Evolutionary conservation across 2,888 invertebrate genomes (phyloP).

Genomic region (Drepana falcataria): DNA sequence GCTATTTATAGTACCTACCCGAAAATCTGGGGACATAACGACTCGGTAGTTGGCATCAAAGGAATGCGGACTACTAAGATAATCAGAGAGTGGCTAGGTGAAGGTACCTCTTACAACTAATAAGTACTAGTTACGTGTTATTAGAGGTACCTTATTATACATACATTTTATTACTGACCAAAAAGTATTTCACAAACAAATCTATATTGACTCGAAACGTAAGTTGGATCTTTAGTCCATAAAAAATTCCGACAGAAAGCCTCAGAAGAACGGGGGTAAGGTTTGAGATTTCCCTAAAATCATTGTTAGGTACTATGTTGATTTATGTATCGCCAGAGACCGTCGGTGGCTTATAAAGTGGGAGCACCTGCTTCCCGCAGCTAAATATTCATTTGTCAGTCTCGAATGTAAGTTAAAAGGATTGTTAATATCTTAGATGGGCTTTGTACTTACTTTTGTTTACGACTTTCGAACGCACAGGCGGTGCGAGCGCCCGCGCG

Average conservation of each 20-base stretch:
- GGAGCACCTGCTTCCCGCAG: conserved; percentile 55
- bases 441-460: conserved; percentile 22
- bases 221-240: not conserved
- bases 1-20: too few relatives aligned
- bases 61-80: too few relatives aligned
- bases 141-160: too few relatives aligned
- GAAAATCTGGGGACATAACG: too few relatives aligned
- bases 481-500: conserved; percentile 4
- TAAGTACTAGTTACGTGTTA: too few relatives aligned
- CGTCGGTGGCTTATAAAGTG: conserved; percentile 33
- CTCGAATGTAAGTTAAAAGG: conserved; percentile 66
- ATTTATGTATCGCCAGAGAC: conserved; percentile 51
- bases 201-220: too few relatives aligned
- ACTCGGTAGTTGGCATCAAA: too few relatives aligned
- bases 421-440: conserved; percentile 72
- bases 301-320: conserved; percentile 37
- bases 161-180: too few relatives aligned
- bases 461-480: conserved; percentile 6
- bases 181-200: too few relatives aligned
- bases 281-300: not conserved
- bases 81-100: too few relatives aligned
- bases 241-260: not conserved
- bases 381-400: conserved; percentile 72
- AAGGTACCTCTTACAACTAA: too few relatives aligned
- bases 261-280: not conserved